These are phyloP conservation scores for Sinohyriopsis cumingii DNA, from an alignment of 2,888 invertebrate species.

Conservation along the genomic window DNA sequence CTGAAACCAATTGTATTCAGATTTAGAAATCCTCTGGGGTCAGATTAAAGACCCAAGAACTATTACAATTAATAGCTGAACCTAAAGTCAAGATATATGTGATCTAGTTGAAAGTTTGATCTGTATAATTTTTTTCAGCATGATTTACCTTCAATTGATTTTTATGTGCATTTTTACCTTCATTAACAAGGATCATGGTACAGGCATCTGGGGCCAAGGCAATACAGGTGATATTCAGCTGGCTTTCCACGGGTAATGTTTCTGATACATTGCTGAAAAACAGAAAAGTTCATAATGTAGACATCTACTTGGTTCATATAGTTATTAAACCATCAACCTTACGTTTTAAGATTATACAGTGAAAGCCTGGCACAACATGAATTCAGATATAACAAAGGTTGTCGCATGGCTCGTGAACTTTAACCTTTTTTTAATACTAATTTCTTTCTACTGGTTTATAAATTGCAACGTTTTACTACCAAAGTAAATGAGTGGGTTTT, in stretches of 20 bases:
- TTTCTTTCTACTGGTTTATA: too few relatives aligned
- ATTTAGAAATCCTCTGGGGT: not conserved
- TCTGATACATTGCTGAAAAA: constrained; percentile 87
- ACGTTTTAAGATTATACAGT: too few relatives aligned
- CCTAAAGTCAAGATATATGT: not conserved
- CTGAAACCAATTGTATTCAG: not conserved
- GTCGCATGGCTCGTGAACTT: too few relatives aligned
- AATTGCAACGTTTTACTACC: too few relatives aligned
- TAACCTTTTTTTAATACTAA: too few relatives aligned
- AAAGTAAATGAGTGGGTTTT: too few relatives aligned
- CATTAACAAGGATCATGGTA: constrained; percentile 89
- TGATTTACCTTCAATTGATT: too few relatives aligned
- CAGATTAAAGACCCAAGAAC: not conserved
- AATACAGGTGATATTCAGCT: constrained; percentile 86
- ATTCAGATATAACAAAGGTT: too few relatives aligned
- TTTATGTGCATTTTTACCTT: constrained; percentile 76
- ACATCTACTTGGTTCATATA: not conserved
- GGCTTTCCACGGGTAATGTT: constrained; percentile 90
- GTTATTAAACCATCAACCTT: not conserved
- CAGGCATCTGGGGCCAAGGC: constrained; percentile 92
- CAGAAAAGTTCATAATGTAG: constrained; percentile 1
- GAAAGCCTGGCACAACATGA: too few relatives aligned
- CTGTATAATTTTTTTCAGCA: too few relatives aligned
- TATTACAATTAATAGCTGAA: not conserved
- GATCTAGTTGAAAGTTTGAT: not conserved